A percentile compares a stretch with the other conserved stretches of the same genome.
phyloP scores from a whole-genome alignment of 2,888 invertebrate genomes.

The Chaetogeoica ovagalla region DNA sequence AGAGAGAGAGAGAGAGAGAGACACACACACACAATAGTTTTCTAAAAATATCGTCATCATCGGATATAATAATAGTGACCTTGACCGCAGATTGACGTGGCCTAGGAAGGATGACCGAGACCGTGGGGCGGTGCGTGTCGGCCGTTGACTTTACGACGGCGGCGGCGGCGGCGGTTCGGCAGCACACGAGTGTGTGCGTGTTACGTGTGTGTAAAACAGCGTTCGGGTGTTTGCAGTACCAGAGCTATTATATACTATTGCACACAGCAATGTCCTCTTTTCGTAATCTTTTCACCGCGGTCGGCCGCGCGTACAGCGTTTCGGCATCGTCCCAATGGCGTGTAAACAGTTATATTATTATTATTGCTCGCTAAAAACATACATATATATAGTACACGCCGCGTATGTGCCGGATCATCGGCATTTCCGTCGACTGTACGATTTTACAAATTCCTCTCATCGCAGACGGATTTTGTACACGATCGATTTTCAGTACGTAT shows the following conservation, averaged over 20 bases:
- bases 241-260: background rate
- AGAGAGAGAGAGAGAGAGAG: too few relatives aligned
- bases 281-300: too few relatives aligned
- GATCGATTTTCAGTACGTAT: background rate
- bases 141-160: constrained; percentile 38
- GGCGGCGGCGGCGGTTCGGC: constrained; percentile 1
- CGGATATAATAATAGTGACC: constrained; percentile 37
- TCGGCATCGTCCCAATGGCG: too few relatives aligned
- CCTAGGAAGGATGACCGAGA: constrained; percentile 52
- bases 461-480: background rate
- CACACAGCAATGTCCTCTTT: too few relatives aligned
- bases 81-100: constrained; percentile 50
- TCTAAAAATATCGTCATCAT: constrained; percentile 1
- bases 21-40: constrained; percentile 31
- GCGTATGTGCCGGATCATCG: too few relatives aligned
- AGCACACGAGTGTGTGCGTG: background rate
- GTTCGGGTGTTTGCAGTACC: background rate
- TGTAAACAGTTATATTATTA: too few relatives aligned
- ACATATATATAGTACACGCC: too few relatives aligned
- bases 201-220: background rate
- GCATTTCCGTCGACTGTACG: too few relatives aligned
- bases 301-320: background rate
- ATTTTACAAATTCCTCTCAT: too few relatives aligned
- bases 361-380: too few relatives aligned
- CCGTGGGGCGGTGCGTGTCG: constrained; percentile 48